Percentiles rank a stretch among this genome's conserved stretches.
phyloP scores from a whole-genome alignment of 2,113 vertebrate species.

The Cyprinus carpio region DNA sequence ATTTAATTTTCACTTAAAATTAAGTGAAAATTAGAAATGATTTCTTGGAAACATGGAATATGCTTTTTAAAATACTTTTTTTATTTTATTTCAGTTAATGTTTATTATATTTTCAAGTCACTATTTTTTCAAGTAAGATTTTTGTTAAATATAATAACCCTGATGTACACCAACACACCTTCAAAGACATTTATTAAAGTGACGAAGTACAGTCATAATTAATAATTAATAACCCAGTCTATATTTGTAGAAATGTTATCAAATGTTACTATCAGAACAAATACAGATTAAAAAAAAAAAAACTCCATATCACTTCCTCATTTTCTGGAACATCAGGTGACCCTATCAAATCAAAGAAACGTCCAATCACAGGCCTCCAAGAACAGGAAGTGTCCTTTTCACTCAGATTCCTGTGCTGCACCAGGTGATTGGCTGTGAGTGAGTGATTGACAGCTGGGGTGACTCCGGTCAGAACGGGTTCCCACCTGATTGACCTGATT shows the following conservation, averaged over 20 bases:
- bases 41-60: background rate
- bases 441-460: conserved; percentile 50
- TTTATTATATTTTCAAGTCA: background rate
- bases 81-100: background rate
- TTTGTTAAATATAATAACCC: background rate
- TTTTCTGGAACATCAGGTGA: conserved; percentile 17
- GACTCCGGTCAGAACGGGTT: conserved; percentile 75
- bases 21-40: background rate
- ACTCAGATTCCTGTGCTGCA: conserved; percentile 47
- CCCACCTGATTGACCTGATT: conserved; percentile 73
- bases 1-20: too few relatives aligned
- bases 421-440: conserved; percentile 35
- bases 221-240: background rate
- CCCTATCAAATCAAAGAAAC: background rate
- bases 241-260: conserved; percentile 4
- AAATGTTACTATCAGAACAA: conserved; percentile 13
- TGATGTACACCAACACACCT: background rate
- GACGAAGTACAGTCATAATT: conserved; percentile 34
- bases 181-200: conserved; percentile 44
- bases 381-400: background rate
- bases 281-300: background rate
- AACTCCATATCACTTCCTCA: background rate
- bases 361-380: conserved; percentile 28
- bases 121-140: background rate
- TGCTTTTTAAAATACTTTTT: background rate